Evolutionary conservation across 35 echinoderm and acorn worm genomes (phyloP), one percentile per base, ranked within the genome.

Genomic region (Anneissia japonica): DNA sequence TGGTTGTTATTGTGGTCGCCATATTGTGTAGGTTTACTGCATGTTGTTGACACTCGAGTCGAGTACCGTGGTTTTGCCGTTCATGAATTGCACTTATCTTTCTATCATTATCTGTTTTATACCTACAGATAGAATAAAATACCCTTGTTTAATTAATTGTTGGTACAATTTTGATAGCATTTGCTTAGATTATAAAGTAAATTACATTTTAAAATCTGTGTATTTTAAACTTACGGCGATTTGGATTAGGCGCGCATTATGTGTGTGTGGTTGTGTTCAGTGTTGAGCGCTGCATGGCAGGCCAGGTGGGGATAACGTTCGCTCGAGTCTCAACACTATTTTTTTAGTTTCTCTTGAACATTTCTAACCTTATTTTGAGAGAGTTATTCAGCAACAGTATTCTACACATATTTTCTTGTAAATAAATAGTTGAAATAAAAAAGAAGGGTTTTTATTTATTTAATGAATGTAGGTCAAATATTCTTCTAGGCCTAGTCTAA

Each of bases 1-100:
- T 81, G 79, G n/a, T 39, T 41, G 36, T 81, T 32, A 46, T 28
- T 46, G 38, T 55, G 35, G 86, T 88, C 86, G 86, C 86, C 86
- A 88, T 88, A 78, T 88, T 88, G 76, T 88, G 75, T 34, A 81
- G 77, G 56, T 88, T 81, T 34, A 79, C 86, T 73, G 72, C 46
- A 46, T 88, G 86, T 64, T 64, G 51, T 64, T 64, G 51, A 64
- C 51, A 64, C 51, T 19, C 51, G 26, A n/a, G n/a, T n/a, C n/a
- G 51, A 6, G 2, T 2, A 23, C 26, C 19, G 51, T 64, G 21
- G 11, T 64, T 19, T 64, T 64, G 51, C 26, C 51, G 51, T 64
- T 64, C 9, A 64, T 16, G 26, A 23, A 2, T 16, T 16, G 1
- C 26, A 1, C 51, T 64, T 19, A 26, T 64, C 1, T 64, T 64